A percentile compares a stretch with the other conserved stretches of the same genome.
These are phyloP conservation scores for Laterallus jamaicensis DNA, from an alignment of 2,113 vertebrate species.

Conservation along the genomic window DNA sequence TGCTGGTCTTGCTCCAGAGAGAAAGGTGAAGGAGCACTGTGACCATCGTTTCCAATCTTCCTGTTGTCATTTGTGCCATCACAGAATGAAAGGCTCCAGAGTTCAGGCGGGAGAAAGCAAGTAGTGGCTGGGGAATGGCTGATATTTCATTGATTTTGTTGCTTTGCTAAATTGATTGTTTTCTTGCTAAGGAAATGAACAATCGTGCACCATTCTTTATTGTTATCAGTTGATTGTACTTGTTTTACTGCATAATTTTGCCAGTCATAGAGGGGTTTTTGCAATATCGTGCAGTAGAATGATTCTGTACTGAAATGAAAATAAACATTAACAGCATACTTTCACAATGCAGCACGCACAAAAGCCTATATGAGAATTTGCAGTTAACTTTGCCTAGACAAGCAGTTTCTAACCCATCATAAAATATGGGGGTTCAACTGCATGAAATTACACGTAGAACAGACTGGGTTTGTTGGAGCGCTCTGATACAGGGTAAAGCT, in stretches of 20 bases:
- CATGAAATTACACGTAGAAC: background rate
- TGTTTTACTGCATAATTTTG: conserved; percentile 20
- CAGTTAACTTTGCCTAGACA: background rate
- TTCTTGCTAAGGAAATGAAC: conserved; percentile 50
- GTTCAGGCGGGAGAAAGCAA: conserved; percentile 7
- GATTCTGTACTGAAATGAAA: background rate
- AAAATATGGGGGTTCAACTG: background rate
- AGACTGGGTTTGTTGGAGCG: background rate
- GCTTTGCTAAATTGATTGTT: conserved; percentile 53
- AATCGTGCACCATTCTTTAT: background rate
- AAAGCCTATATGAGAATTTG: background rate
- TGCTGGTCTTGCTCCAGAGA: background rate
- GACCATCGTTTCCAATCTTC: background rate
- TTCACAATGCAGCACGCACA: background rate
- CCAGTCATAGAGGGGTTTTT: background rate
- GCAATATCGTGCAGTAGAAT: background rate
- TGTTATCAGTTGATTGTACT: conserved; percentile 41
- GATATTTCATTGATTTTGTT: conserved; percentile 60
- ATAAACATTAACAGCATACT: background rate
- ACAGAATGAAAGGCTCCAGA: background rate
- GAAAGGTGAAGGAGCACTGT: background rate
- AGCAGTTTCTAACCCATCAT: background rate
- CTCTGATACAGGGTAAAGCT: background rate
- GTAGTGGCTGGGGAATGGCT: conserved; percentile 17
- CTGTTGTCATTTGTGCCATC: conserved; percentile 4